Conservation (phyloP, 2,888 invertebrate species). For the Trypoxylon attenuatum region DNA sequence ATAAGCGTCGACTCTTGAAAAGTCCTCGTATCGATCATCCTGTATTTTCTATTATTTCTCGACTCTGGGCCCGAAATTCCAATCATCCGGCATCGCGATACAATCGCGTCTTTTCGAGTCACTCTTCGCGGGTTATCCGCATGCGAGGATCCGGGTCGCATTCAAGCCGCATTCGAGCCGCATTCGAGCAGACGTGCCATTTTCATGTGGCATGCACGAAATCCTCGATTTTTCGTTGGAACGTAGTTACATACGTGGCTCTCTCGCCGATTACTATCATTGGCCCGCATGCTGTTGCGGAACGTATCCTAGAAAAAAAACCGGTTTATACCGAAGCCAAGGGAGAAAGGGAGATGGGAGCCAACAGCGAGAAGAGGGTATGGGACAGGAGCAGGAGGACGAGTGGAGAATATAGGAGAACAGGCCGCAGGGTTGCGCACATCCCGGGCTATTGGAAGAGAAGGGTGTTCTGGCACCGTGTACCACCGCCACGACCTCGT, state of each 20-base stretch:
- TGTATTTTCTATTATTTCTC: too few relatives aligned
- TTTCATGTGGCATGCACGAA: conserved; percentile 16
- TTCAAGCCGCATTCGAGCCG: too few relatives aligned
- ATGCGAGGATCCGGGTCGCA: neutral
- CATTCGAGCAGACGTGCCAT: conserved; percentile 12
- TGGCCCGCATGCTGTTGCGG: conserved; percentile 67
- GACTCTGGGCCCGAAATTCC: too few relatives aligned
- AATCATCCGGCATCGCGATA: neutral
- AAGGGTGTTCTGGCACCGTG: conserved; percentile 65
- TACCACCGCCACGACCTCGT: conserved; percentile 57
- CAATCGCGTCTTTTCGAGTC: neutral
- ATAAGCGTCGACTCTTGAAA: neutral
- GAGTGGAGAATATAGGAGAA: conserved; percentile 69
- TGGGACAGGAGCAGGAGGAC: too few relatives aligned
- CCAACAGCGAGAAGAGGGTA: too few relatives aligned
- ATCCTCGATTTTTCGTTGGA: neutral
- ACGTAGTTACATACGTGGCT: conserved; percentile 44
- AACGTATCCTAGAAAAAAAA: conserved; percentile 67
- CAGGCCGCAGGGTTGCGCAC: too few relatives aligned
- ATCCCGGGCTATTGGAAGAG: conserved; percentile 55
- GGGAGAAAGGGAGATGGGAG: conserved; percentile 66
- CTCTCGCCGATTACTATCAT: conserved; percentile 35
- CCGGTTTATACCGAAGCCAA: conserved; percentile 69
- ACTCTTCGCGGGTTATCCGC: neutral
- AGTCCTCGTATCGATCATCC: neutral